Percentiles rank a stretch among this genome's conserved stretches.
Evolutionary conservation across 2,888 invertebrate genomes (phyloP).

Genomic region (Colostygia pectinataria): DNA sequence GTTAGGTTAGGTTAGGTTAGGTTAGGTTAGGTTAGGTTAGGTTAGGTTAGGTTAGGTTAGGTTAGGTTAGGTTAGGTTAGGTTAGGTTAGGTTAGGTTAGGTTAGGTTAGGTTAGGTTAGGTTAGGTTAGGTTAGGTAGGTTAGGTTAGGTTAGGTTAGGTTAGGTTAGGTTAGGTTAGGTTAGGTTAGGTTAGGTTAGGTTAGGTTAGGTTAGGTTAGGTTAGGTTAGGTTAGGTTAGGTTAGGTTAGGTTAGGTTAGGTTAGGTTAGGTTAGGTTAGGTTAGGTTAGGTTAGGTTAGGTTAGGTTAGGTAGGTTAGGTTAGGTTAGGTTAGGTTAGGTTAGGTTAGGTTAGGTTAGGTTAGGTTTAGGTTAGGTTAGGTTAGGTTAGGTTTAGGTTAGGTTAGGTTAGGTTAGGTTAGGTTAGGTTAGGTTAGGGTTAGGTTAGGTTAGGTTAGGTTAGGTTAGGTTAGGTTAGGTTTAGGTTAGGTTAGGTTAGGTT

Average conservation of each 20-base stretch:
- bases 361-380: slow-evolving; percentile 10
- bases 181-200: slow-evolving; percentile 4
- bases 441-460: slow-evolving; percentile 10
- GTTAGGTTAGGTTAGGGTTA: slow-evolving; percentile 9
- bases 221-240: slow-evolving; percentile 9
- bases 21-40: slow-evolving; percentile 12
- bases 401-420: slow-evolving; percentile 10
- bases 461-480: slow-evolving; percentile 11
- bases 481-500: slow-evolving; percentile 10
- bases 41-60: slow-evolving; percentile 12
- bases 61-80: slow-evolving; percentile 12
- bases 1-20: slow-evolving; percentile 9
- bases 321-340: slow-evolving; percentile 9
- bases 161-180: slow-evolving; percentile 6
- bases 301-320: slow-evolving; percentile 10
- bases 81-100: slow-evolving; percentile 12
- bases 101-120: slow-evolving; percentile 12
- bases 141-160: slow-evolving; percentile 12
- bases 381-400: slow-evolving; percentile 9
- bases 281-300: slow-evolving; percentile 7
- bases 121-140: slow-evolving; percentile 12
- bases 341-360: slow-evolving; percentile 8
- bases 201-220: slow-evolving; percentile 5
- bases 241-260: slow-evolving; percentile 10
- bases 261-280: slow-evolving; percentile 6